Evolutionary conservation across 2,888 invertebrate species (phyloP), one percentile per base, ranked within the genome.

Genomic region (Drosophila flavopinicola): DNA sequence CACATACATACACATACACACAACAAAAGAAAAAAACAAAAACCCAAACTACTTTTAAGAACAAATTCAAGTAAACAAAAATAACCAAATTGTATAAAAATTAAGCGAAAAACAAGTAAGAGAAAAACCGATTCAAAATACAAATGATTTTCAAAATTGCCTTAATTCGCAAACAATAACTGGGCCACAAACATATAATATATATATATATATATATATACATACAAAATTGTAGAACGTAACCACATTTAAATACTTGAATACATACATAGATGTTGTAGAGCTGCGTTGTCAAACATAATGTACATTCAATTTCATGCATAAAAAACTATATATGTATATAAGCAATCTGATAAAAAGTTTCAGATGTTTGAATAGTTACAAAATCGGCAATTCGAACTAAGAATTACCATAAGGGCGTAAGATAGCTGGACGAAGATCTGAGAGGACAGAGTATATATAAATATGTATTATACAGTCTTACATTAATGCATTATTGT

Each of bases 91-190:
- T 74, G 53, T 78, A 64, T 74, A 74, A 33, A 60, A 48, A 64
- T 49, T 64, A 72, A 65, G 39, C 15, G 27, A 51, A 49, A 37
- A 49, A 27, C 42, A 13, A 17, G 23, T 51, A 39, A 29, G 42
- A 41, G 30, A 49, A 39, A 64, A 37, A 20, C 41, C 30, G 25
- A 41, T 53, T 53, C 11, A 45, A 70, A 64, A 63, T 52, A 71
- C 53, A 71, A 64, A 66, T 63, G 32, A 71, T 72, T 71, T 72
- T 59, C 56, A 66, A 72, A 76, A 71, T 75, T 75, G 72, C 72
- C 65, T 75, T 75, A 75, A 64, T 58, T 57, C 53, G 38, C 42
- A 64, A 70, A 64, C 64, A 53, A 63, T 53, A 75, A 58, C 64
- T 70, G 70, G 70, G 51, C 70, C 70, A 70, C 64, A 44, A 10